Evolutionary conservation across 1,140 invertebrate genomes (phyloP).

Genomic region (Drusus annulatus): DNA sequence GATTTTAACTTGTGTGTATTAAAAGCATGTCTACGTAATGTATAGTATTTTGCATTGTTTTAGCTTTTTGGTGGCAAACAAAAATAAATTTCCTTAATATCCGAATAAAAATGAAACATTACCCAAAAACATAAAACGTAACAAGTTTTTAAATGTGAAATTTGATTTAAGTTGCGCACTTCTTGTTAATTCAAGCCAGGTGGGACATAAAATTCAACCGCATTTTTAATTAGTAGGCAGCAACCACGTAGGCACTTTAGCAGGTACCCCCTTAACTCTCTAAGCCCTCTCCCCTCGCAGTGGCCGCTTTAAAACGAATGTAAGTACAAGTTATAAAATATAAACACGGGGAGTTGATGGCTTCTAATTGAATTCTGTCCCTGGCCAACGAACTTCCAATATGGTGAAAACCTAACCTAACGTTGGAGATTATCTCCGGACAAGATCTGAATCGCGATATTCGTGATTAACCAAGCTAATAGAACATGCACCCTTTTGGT

Average conservation of each 20-base stretch:
- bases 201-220: slow-evolving; percentile 23
- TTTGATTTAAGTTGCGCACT: slow-evolving; percentile 28
- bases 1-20: too few relatives aligned
- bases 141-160: too few relatives aligned
- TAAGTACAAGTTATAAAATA: background rate
- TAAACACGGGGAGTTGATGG: background rate
- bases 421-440: slow-evolving; percentile 51
- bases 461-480: slow-evolving; percentile 46
- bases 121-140: too few relatives aligned
- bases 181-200: slow-evolving; percentile 29
- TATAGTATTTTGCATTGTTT: too few relatives aligned
- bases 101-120: too few relatives aligned
- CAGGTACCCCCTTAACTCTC: background rate
- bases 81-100: too few relatives aligned
- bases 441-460: slow-evolving; percentile 42
- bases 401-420: slow-evolving; percentile 50
- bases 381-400: slow-evolving; percentile 57
- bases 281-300: background rate
- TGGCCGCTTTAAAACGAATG: background rate
- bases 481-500: slow-evolving; percentile 42
- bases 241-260: background rate
- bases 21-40: too few relatives aligned
- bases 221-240: slow-evolving; percentile 30
- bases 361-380: slow-evolving; percentile 52
- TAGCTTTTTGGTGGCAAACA: too few relatives aligned